phyloP scores from a whole-genome alignment of 2,888 invertebrate species.

The Bedellia somnulentella region DNA sequence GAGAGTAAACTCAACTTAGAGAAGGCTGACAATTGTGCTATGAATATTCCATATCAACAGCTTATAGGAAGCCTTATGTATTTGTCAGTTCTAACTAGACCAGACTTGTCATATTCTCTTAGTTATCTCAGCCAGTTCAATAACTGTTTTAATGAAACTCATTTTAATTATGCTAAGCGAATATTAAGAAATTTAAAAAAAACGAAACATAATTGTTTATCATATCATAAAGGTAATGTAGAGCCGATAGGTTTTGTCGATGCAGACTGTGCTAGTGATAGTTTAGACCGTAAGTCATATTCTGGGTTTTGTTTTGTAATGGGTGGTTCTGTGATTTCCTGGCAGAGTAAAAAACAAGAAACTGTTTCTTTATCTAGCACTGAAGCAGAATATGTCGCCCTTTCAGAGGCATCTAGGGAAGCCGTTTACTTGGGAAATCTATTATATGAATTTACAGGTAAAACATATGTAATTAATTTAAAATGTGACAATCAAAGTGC shows the following conservation, averaged over 20 bases:
- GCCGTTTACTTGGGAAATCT: conserved; percentile 7
- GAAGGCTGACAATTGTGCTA: not conserved
- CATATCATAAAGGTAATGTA: not conserved
- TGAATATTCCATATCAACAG: conserved; percentile 1
- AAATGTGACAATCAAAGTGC: conserved; percentile 9
- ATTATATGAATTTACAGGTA: conserved; percentile 5
- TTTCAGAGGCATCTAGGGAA: conserved; percentile 8
- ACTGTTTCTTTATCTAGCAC: conserved; percentile 15
- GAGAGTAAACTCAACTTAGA: conserved; percentile 1
- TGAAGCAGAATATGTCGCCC: conserved; percentile 5
- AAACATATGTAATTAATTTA: conserved; percentile 5
- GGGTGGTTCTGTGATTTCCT: conserved; percentile 14
- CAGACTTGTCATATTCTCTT: conserved; percentile 12
- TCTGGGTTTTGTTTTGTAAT: conserved; percentile 14
- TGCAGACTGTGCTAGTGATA: conserved; percentile 3
- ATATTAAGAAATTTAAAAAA: conserved; percentile 9
- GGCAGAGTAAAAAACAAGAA: conserved; percentile 15
- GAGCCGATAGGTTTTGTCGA: conserved; percentile 1
- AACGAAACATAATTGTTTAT: not conserved
- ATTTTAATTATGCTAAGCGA: conserved; percentile 11
- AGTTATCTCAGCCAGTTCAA: conserved; percentile 13
- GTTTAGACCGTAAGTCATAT: conserved; percentile 21
- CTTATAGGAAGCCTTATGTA: conserved; percentile 11
- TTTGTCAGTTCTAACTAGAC: conserved; percentile 10
- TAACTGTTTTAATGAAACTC: conserved; percentile 9